phyloP scores from a whole-genome alignment of 2,113 vertebrate genomes.

The Thinocorus orbignyianus region DNA sequence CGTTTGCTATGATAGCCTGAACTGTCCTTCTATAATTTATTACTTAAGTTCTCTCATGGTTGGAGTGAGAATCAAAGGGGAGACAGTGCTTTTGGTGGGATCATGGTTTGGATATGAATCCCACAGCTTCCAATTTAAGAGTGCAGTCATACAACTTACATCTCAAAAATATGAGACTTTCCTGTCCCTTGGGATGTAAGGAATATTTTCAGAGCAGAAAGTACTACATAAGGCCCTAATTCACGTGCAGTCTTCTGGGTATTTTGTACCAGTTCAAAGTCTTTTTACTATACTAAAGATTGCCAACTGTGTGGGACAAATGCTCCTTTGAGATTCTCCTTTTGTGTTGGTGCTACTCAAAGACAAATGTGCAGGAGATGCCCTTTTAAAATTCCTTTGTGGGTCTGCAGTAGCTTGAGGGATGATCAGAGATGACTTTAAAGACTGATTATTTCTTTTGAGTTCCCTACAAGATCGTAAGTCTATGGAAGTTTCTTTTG shows the following conservation, averaged over 20 bases:
- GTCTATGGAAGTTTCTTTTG: background rate
- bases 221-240: background rate
- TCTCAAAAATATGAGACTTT: background rate
- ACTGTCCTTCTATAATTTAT: background rate
- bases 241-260: background rate
- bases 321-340: background rate
- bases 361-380: background rate
- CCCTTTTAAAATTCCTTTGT: background rate
- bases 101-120: background rate
- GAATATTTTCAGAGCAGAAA: background rate
- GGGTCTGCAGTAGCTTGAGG: background rate
- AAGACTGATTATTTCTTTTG: background rate
- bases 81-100: background rate
- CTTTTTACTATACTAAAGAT: background rate
- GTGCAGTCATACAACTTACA: background rate
- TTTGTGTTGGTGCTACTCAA: background rate
- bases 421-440: background rate
- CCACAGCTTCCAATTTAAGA: background rate
- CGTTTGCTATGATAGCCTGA: background rate
- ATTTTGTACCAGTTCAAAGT: background rate
- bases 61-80: background rate
- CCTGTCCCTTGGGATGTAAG: background rate
- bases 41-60: background rate
- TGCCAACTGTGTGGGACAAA: background rate
- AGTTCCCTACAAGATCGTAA: background rate